Evolutionary conservation across 2,797 vertebrate species (phyloP), one percentile per base, ranked within the genome.

Genomic region (Sylvia borin): DNA sequence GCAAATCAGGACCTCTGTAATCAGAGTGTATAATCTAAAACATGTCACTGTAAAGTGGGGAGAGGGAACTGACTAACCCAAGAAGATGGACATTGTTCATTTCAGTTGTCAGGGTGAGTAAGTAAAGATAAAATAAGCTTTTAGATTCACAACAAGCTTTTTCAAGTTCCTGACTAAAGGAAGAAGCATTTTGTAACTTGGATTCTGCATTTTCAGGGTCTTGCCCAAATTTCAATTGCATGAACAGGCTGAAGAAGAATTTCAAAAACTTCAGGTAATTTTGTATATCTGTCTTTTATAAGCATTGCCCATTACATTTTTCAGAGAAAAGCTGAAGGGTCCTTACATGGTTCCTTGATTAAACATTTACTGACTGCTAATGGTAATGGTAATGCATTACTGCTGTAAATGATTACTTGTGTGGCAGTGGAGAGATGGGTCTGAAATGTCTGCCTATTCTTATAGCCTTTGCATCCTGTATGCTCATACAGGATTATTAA

Each of bases 91-190:
- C 70, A 0, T 60, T 47, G 31, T 17, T 93, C 42, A 50, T 85
- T 91, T 85, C 68, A 92, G 42, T 45, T 50, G 26, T 47, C 86
- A 74, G 50, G 64, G 32, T 93, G 80, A 94, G 27, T 54, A 74
- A 84, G 50, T 71, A 75, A 88, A 93, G 92, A 74, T 21, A 77
- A 92, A 84, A 68, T 50, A 53, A 93, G 13, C 57, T 85, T 92
- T 80, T 8, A 62, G 20, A 51, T 36, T 61, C 29, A 86, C 50
- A 70, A 71, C n/a, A 88, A 83, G 40, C 5, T 79, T 64, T 77
- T 81, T 85, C 58, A 70, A 95, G 72, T 67, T 61, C 45, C 26
- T 68, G 57, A 64, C 27, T 79, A 40, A 60, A 75, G 31, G 40
- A 67, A 53, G 50, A 54, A 93, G 4, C 9, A 38, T 72, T 85